Base-by-base conservation (phyloP, 2,888 invertebrate genomes). In the Pachycephus smyrnensis region DNA sequence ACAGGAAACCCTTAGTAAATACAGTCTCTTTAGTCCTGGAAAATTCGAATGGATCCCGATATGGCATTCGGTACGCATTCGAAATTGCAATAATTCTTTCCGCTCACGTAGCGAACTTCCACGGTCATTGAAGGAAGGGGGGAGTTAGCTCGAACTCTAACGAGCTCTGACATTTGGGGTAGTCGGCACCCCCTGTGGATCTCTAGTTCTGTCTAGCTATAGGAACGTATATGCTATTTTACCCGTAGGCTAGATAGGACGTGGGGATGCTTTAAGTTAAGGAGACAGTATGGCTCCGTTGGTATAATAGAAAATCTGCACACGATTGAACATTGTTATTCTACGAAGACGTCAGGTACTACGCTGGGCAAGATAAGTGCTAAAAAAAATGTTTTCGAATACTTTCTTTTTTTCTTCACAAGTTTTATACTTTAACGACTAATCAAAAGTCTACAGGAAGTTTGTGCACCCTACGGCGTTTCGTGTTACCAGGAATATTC, bases 51-150 rank as follows among this genome's bases (percentile, higher is more conserved):
- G 55, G 55, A 55, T 55, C 55, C 23, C 55, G 15, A 55, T 55
- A 23, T 9, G 55, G 55, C 23, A 71, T 71, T 71, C 71, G 33
- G 71, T 33, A 23, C 23, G 71, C 71, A 31, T 71, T 71, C 82
- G 84, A 87, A 88, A 89, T 89, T 89, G 88, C 88, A 84, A 88
- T 89, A 88, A 89, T 89, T 89, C 87, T 89, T 89, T 88, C 89
- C 83, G 77, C 89, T 88, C 89, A 89, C 89, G 89, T 89, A 88
- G 84, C 82, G 77, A 75, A 78, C 68, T 79, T 68, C 75, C 76
- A 73, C 23, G 23, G 55, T 55, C 55, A 55, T 55, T 55, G 55
- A 36, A 71, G 77, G 76, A 69, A 73, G 73, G 33, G 69, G 68
- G 75, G 69, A 77, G 71, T 0, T 71, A 31, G 15, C 71, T 82